phyloP scores from a whole-genome alignment of 2,797 vertebrate species.

The Pangasius mekongensis region DNA sequence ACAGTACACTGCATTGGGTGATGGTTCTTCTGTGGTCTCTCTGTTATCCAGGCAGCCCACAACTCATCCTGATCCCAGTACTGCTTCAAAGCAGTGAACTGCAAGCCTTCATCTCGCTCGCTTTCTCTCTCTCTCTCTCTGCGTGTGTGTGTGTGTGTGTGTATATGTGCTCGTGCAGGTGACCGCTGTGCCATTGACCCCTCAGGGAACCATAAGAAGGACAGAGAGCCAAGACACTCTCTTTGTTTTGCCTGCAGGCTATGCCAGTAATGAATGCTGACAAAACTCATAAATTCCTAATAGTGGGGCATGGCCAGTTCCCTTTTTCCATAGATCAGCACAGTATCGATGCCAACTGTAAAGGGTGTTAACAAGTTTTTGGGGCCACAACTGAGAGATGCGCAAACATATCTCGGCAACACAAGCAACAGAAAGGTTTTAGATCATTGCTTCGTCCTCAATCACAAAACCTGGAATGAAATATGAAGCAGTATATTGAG shows the following conservation, averaged over 20 bases:
- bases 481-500: constrained; percentile 22
- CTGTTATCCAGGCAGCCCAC: constrained; percentile 47
- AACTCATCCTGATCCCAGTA: constrained; percentile 53
- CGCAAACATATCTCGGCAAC: constrained; percentile 35
- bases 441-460: constrained; percentile 45
- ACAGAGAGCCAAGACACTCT: constrained; percentile 59
- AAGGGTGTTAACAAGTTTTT: constrained; percentile 55
- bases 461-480: constrained; percentile 31
- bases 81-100: constrained; percentile 55
- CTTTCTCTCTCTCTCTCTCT: constrained; percentile 9
- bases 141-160: constrained; percentile 1
- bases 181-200: constrained; percentile 59
- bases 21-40: constrained; percentile 45
- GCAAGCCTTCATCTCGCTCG: constrained; percentile 46
- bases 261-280: constrained; percentile 60
- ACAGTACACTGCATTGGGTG: constrained; percentile 41
- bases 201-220: constrained; percentile 56
- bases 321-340: constrained; percentile 53
- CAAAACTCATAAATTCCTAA: constrained; percentile 64
- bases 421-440: constrained; percentile 36
- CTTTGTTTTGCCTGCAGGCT: constrained; percentile 62
- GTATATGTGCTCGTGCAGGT: constrained; percentile 26
- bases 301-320: constrained; percentile 48
- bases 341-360: constrained; percentile 45
- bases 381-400: constrained; percentile 39